Evolutionary conservation across 2,888 invertebrate species (phyloP).

Genomic region (Xestobium rufovillosum): DNA sequence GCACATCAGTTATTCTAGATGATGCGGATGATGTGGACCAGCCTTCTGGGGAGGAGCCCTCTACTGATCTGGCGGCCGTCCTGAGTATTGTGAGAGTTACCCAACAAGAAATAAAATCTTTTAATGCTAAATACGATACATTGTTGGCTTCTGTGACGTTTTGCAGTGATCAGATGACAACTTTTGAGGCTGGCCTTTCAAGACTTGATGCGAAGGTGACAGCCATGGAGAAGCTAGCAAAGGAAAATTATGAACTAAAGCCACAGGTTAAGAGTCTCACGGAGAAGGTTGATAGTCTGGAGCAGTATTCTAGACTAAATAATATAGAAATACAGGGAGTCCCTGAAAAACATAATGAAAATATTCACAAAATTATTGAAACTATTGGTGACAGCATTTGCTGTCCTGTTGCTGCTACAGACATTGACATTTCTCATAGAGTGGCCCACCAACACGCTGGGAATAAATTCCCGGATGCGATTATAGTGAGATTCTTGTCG

Average conservation of each 20-base stretch:
- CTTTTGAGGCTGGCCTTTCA: slow-evolving; percentile 5
- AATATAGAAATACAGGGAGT: slow-evolving; percentile 11
- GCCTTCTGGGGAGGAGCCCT: not conserved
- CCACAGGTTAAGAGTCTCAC: slow-evolving; percentile 1
- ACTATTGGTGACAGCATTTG: slow-evolving; percentile 6
- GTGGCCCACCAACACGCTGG: not conserved
- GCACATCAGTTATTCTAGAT: slow-evolving; percentile 1
- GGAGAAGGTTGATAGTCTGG: slow-evolving; percentile 7
- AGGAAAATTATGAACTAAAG: slow-evolving; percentile 7
- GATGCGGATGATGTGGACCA: not conserved
- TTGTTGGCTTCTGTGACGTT: slow-evolving; percentile 8
- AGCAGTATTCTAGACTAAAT: slow-evolving; percentile 8
- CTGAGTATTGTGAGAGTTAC: not conserved
- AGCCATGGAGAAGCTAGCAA: slow-evolving; percentile 4
- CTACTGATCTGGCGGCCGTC: not conserved
- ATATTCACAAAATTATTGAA: slow-evolving; percentile 5
- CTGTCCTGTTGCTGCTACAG: not conserved
- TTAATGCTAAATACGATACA: slow-evolving; percentile 1
- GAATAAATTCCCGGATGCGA: slow-evolving; percentile 1
- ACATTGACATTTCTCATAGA: not conserved
- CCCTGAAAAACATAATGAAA: slow-evolving; percentile 8
- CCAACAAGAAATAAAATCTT: not conserved
- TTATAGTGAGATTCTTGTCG: slow-evolving; percentile 8
- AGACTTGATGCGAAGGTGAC: slow-evolving; percentile 8
- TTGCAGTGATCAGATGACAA: slow-evolving; percentile 10